These are phyloP conservation scores for Xiphophorus birchmanni DNA, from an alignment of 2,797 vertebrate genomes.

Conservation along the genomic window DNA sequence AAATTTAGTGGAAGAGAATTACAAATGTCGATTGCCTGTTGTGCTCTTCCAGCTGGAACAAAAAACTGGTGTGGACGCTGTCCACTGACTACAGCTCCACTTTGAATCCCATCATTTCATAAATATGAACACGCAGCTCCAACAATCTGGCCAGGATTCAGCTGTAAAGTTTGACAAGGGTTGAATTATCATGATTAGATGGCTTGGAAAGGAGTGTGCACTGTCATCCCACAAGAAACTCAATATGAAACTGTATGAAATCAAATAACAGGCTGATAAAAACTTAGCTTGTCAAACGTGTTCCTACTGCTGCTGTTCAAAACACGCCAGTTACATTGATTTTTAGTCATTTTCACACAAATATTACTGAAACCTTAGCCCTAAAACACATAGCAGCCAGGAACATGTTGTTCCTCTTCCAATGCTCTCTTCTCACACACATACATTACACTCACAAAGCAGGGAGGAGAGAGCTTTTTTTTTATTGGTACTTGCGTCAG, in stretches of 20 bases:
- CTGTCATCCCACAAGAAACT: neutral
- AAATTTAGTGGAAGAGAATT: neutral
- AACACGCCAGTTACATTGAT: neutral
- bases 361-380: conserved; percentile 20
- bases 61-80: neutral
- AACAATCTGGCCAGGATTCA: neutral
- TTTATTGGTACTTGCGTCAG: conserved; percentile 75
- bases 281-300: neutral
- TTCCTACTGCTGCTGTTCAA: neutral
- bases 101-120: neutral
- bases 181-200: neutral
- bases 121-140: neutral
- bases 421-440: conserved; percentile 33
- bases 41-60: neutral
- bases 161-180: neutral
- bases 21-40: neutral
- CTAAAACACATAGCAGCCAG: conserved; percentile 34
- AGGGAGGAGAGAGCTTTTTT: conserved; percentile 56
- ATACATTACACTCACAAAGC: conserved; percentile 19
- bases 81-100: neutral
- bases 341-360: conserved; percentile 25
- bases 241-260: conserved; percentile 2
- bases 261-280: neutral
- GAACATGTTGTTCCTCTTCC: conserved; percentile 71
- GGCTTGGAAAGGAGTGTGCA: neutral